Base-by-base conservation (phyloP, 2,888 invertebrate species). In the Philopedon plagiatum region DNA sequence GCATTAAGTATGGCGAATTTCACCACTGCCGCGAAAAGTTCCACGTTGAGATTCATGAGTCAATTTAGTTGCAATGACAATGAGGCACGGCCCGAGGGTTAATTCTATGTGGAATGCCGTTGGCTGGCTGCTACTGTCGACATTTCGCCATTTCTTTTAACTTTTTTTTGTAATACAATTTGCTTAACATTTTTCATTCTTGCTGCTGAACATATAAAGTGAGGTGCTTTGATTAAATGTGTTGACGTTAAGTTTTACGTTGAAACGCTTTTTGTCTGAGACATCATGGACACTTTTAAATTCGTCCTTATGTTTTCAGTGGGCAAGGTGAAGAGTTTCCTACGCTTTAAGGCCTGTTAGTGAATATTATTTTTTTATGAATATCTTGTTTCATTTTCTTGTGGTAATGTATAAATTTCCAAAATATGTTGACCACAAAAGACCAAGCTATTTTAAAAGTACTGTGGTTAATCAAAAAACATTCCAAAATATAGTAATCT, bases 31-130 rank as follows among this genome's bases (percentile, higher is more conserved):
- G 73, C 74, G 78, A 79, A 80, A 80, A 78, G 75, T 80, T 76
- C 70, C 72, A 73, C 80, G 80, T 83, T 80, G 81, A 81, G 82
- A 83, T 83, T 83, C 83, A 83, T 82, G 83, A 83, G 83, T 81
- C 83, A 83, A 83, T 83, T 83, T 83, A 83, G 82, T 83, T 83
- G 82, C 82, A 82, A 81, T 82, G 82, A 82, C 81, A 82, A 83
- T 81, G 80, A 81, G 79, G 76, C 78, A 79, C 78, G 78, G 79
- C 72, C 76, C 76, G 58, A 73, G 77, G 78, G 80, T 80, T 81
- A 80, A 81, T 81, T 80, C 77, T 78, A 77, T 77, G 74, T 76
- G 79, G 80, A 79, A 79, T 79, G 80, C 76, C 69, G 71, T 49
- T 18, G 51, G 29, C 29, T 26, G 51, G 23, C 29, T 54, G 51